phyloP scores from a whole-genome alignment of 2,888 invertebrate genomes.

The Scaptomyza parva region DNA sequence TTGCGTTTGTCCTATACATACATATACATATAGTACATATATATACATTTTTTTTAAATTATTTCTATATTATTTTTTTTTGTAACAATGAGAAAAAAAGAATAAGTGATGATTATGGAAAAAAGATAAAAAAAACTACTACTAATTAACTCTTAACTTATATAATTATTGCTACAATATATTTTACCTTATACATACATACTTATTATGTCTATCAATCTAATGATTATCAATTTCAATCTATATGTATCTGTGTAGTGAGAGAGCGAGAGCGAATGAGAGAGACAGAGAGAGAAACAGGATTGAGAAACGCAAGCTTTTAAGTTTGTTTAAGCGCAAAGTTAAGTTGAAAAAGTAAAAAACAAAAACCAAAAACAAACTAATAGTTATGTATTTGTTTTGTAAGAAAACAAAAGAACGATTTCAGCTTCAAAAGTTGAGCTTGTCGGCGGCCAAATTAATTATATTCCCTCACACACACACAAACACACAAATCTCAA shows the following conservation, averaged over 20 bases:
- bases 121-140: too few relatives aligned
- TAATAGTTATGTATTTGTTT: conserved; percentile 14
- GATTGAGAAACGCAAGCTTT: conserved; percentile 34
- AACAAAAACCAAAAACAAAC: conserved; percentile 4
- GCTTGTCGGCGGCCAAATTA: conserved; percentile 9
- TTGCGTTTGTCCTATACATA: conserved; percentile 35
- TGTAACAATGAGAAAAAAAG: conserved; percentile 22
- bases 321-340: conserved; percentile 55
- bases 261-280: conserved; percentile 14
- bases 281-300: conserved; percentile 24
- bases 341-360: conserved; percentile 49
- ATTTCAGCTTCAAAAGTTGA: conserved; percentile 25
- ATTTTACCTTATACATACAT: conserved; percentile 53
- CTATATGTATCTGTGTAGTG: conserved; percentile 11
- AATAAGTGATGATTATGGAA: conserved; percentile 8
- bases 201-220: conserved; percentile 34
- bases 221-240: conserved; percentile 22
- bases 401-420: not conserved
- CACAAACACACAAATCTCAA: conserved; percentile 21
- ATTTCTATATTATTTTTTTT: conserved; percentile 47
- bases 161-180: conserved; percentile 46
- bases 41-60: conserved; percentile 15
- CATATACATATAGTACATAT: not conserved
- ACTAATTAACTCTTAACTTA: conserved; percentile 54
- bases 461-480: conserved; percentile 12